Base-by-base conservation (phyloP, 1,140 invertebrate species). In the Dreissena rostriformis region DNA sequence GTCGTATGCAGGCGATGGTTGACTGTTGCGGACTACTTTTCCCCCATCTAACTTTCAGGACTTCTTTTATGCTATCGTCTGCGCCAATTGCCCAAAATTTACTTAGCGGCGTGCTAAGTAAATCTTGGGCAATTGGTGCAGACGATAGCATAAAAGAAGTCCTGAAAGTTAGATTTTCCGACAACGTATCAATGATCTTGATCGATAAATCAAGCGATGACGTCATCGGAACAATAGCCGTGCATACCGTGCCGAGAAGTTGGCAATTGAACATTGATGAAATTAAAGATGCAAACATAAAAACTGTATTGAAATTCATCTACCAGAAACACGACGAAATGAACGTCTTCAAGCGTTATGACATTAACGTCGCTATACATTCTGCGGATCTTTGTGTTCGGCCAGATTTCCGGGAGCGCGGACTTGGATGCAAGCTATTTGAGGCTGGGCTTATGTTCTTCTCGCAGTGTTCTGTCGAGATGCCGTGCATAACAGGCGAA, bases 341-440 rank as follows among this genome's bases (percentile, higher is more conserved):
- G 76, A 24, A 78, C 55, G 76, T 78, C 7, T 78, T 28, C n/a
- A 68, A 68, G 39, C 53, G 55, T 53, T 78, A 26, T 78, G 39
- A 22, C 22, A 49, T 78, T 5, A 63, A 78, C 15, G 14, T 11
- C 14, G 63, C 49, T 6, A 51, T 78, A 28, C 15, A 68, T 26
- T 78, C 67, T 68, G 24, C 67, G 14, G 67, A 78, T 53, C 22
- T 78, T 29, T 29, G 6, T 4, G 55, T 78, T 15, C 61, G 55
- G 6, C 39, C 49, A 10, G 78, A 80, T n/a, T 80, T 29, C 51
- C 67, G 78, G 29, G 26, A 29, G 8, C 65, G 19, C 5, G 78
- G 78, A 22, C 51, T 80, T 19, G 78, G 39, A 15, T 61, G 66
- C 15, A 71, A 10, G 52, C 53, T 80, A 19, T 71, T 71, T 53